These are phyloP conservation scores for Bambusicola thoracicus DNA, from an alignment of 2,113 vertebrate genomes.

Conservation along the genomic window DNA sequence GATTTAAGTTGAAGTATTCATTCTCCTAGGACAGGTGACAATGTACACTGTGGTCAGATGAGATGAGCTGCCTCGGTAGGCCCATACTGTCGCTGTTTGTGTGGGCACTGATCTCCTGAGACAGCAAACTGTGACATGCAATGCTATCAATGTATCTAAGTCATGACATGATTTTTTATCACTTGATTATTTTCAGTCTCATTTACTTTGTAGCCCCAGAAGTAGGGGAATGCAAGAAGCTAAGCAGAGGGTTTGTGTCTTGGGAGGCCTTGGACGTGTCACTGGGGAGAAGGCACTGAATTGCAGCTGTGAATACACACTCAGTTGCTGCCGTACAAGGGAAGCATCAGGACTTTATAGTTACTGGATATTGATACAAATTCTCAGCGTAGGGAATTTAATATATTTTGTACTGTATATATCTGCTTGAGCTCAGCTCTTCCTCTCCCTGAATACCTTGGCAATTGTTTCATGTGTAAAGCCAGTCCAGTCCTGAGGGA, in stretches of 20 bases:
- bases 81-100: not conserved
- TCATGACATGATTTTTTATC: not conserved
- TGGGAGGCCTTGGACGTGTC: not conserved
- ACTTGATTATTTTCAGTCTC: not conserved
- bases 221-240: not conserved
- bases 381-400: not conserved
- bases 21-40: not conserved
- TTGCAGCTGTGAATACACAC: not conserved
- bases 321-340: not conserved
- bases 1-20: not conserved
- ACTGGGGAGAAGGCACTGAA: not conserved
- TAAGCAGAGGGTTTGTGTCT: not conserved
- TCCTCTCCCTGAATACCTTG: not conserved
- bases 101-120: not conserved
- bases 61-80: not conserved
- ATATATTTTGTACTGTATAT: not conserved
- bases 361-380: not conserved
- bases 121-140: not conserved
- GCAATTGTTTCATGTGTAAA: conserved; percentile 5
- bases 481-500: not conserved
- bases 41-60: too few species aligned
- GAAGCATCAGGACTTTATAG: not conserved
- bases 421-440: not conserved
- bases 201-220: not conserved
- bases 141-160: not conserved